Conservation (phyloP, 2,888 invertebrate genomes). For the Yponomeuta malinellus region DNA sequence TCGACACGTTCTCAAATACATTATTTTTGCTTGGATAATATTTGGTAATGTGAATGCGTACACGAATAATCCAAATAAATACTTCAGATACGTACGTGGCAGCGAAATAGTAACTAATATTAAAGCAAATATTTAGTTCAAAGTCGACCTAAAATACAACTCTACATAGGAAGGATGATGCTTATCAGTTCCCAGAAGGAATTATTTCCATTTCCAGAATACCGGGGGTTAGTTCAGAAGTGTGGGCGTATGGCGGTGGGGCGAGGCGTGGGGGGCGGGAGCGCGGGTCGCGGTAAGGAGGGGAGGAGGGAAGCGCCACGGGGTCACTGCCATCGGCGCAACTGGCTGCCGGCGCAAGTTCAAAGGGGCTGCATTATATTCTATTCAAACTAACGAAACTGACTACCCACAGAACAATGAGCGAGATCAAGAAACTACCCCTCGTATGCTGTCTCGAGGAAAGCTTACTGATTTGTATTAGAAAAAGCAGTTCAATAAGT, state of each 20-base stretch:
- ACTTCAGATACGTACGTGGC: no score
- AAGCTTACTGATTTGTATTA: neutral
- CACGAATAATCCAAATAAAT: no score
- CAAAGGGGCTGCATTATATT: constrained; percentile 4
- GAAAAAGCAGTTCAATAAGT: no score
- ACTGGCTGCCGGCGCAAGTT: constrained; percentile 44
- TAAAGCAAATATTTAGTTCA: no score
- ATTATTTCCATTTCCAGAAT: constrained; percentile 12
- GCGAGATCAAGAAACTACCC: neutral
- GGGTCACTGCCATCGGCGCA: constrained; percentile 78
- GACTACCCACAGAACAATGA: neutral
- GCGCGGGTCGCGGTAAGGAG: constrained; percentile 38
- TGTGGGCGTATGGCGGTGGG: constrained; percentile 26
- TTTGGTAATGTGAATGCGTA: no score
- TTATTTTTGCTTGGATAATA: no score
- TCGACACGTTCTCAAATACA: neutral
- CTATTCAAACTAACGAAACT: neutral
- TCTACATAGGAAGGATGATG: neutral
- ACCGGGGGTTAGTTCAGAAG: constrained; percentile 27
- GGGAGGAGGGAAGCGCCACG: constrained; percentile 58
- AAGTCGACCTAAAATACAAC: no score
- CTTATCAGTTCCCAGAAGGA: neutral
- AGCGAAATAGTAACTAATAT: no score
- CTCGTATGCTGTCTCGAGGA: neutral
- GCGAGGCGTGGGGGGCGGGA: constrained; percentile 55